Evolutionary conservation across 2,797 vertebrate species (phyloP), one percentile per base, ranked within the genome.

Genomic region (Sebastes flavidus): DNA sequence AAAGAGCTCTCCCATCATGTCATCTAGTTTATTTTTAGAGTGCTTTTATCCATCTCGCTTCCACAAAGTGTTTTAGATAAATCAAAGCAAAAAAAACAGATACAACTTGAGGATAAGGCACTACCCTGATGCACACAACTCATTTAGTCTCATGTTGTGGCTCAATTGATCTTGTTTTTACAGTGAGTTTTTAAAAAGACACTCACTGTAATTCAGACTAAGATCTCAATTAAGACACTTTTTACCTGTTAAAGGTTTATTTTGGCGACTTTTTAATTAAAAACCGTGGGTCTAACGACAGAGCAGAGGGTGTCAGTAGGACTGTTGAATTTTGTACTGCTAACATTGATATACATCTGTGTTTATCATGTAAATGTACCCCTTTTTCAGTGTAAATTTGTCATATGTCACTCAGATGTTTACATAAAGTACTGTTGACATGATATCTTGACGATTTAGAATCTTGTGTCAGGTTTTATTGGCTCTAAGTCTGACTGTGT

Each of bases 21-120:
- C 27, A 6, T 72, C n/a, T 22, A 2, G 8, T 67, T 86, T 85
- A 81, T 88, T 77, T 85, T 81, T 76, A 75, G 77, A 60, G 74
- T 2, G 13, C 38, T 82, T 81, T 88, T 22, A 86, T 68, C 58
- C 13, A 82, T 25, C 11, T 25, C 49, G 13, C 24, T 72, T 2
- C 49, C 29, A 55, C 56, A 77, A 65, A 62, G 56, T 61, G 55
- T 73, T 56, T 75, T 18, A 36, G 34, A 70, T 55, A 16, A 80
- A 72, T 78, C 49, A 32, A 67, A 79, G 34, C 27, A 61, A 27
- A 46, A 67, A 25, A 60, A 56, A 16, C 25, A n/a, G 16, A 74
- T 25, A 0, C 12, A 72, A 58, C 29, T 9, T 25, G 18, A 32
- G 6, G 20, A 10, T 34, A 29, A 59, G 4, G 29, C 12, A 46